These are phyloP conservation scores for Bombus confusus DNA, from an alignment of 1,140 invertebrate genomes.

Conservation along the genomic window DNA sequence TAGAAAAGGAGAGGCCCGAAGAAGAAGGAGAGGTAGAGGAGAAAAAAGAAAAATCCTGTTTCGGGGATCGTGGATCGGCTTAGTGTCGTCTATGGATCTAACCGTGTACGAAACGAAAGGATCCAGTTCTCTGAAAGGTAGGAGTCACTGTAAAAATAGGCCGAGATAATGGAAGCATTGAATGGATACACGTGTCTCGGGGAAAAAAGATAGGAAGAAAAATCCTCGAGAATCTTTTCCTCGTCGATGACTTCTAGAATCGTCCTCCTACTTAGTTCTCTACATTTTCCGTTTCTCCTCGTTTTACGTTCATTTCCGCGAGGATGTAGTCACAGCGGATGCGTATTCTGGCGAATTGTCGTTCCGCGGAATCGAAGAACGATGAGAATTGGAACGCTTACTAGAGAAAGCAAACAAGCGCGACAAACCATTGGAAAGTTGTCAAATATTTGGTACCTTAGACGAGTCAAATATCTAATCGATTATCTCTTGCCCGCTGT, in stretches of 20 bases:
- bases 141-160: constrained; percentile 71
- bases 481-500: no score
- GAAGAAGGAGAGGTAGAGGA: background rate
- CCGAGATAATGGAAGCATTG: constrained; percentile 66
- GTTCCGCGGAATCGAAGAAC: background rate
- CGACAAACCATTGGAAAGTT: no score
- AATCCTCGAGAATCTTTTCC: background rate
- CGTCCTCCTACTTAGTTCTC: background rate
- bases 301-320: background rate
- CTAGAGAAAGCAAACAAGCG: no score
- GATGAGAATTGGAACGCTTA: background rate
- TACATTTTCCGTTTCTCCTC: no score
- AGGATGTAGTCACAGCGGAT: no score
- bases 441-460: no score
- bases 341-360: no score
- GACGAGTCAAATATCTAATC: no score
- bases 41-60: constrained; percentile 67
- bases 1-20: constrained; percentile 28
- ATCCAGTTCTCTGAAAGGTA: constrained; percentile 60
- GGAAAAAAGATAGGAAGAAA: constrained; percentile 38
- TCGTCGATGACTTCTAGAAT: background rate
- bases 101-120: constrained; percentile 60
- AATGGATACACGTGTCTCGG: constrained; percentile 62
- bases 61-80: constrained; percentile 71
- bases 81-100: constrained; percentile 68